Percentiles rank a stretch among this genome's conserved stretches.
These are phyloP conservation scores for Panagrolaimus sp. DNA, from an alignment of 1,140 invertebrate species.

Conservation along the genomic window DNA sequence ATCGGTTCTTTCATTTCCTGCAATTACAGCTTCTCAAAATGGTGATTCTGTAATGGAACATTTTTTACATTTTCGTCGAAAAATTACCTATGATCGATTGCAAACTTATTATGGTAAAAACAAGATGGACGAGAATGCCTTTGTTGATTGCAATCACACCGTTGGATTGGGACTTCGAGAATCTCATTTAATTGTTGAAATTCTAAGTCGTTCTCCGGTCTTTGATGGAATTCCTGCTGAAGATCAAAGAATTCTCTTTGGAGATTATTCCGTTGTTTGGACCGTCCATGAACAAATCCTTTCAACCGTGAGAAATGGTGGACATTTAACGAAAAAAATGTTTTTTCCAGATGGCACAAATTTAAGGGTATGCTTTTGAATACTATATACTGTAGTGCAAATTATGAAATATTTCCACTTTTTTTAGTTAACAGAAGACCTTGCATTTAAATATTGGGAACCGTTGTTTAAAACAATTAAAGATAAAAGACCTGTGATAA, in stretches of 20 bases:
- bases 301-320: neutral
- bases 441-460: neutral
- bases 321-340: neutral
- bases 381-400: neutral
- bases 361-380: neutral
- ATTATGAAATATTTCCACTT: neutral
- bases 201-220: neutral
- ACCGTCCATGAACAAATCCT: slow-evolving; percentile 5
- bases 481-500: neutral
- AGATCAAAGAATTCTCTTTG: neutral
- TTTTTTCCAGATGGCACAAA: neutral
- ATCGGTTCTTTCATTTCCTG: neutral
- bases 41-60: slow-evolving; percentile 1
- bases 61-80: slow-evolving; percentile 1
- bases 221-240: neutral
- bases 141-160: neutral
- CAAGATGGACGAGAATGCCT: neutral
- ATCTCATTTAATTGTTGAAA: slow-evolving; percentile 1
- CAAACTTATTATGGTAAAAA: neutral
- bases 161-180: neutral
- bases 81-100: slow-evolving; percentile 2
- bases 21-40: neutral
- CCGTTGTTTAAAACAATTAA: neutral
- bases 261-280: slow-evolving; percentile 9
- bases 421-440: neutral